These are phyloP conservation scores for Eledone cirrhosa DNA, from an alignment of 2,888 invertebrate species.

Conservation along the genomic window DNA sequence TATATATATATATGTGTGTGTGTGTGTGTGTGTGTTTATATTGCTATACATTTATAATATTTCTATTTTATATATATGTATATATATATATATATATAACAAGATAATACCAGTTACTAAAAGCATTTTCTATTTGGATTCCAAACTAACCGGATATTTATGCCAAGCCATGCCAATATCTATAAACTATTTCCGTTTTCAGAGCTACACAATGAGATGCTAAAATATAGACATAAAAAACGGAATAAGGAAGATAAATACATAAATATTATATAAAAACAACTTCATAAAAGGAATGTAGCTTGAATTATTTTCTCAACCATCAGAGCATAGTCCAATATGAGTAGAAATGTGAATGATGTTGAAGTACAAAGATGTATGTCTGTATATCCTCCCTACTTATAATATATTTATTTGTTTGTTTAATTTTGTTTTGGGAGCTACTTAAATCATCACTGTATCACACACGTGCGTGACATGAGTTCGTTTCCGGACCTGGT, in stretches of 20 bases:
- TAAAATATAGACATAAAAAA: neutral
- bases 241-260: neutral
- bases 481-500: too few relatives aligned
- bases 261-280: neutral
- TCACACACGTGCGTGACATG: too few relatives aligned
- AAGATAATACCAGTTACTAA: neutral
- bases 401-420: too few relatives aligned
- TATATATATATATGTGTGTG: too few relatives aligned
- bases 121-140: neutral
- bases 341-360: too few relatives aligned
- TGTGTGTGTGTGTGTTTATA: too few relatives aligned
- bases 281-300: neutral
- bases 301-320: neutral
- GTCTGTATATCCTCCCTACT: too few relatives aligned
- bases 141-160: neutral
- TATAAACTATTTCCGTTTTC: neutral
- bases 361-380: too few relatives aligned
- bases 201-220: neutral
- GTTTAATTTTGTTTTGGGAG: too few relatives aligned
- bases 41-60: too few relatives aligned
- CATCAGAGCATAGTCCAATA: neutral
- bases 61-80: too few relatives aligned
- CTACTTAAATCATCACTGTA: neutral
- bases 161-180: neutral
- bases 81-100: too few relatives aligned